Percentiles rank a stretch among this genome's conserved stretches.
These are phyloP conservation scores for Chionoecetes opilio DNA, from an alignment of 1,140 invertebrate species.

Conservation along the genomic window DNA sequence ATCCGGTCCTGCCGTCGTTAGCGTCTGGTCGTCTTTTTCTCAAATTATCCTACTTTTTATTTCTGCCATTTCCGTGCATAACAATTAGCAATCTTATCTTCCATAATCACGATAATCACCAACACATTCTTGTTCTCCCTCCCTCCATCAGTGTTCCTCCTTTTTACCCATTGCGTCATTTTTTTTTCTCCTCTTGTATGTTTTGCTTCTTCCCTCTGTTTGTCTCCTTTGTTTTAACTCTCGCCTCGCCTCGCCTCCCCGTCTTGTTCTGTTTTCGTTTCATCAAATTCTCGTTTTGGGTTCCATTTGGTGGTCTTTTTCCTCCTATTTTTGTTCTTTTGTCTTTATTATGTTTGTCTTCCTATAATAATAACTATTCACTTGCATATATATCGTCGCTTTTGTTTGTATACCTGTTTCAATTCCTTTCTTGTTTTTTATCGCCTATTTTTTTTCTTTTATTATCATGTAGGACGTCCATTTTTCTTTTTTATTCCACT, in stretches of 20 bases:
- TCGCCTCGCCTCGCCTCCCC: slow-evolving; percentile 17
- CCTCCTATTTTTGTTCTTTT: neutral
- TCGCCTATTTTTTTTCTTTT: neutral
- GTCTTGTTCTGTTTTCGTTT: slow-evolving; percentile 30
- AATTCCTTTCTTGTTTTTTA: neutral
- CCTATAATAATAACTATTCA: too few species aligned
- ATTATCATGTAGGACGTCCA: neutral
- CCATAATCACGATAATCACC: slow-evolving; percentile 64
- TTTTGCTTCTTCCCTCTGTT: slow-evolving; percentile 20
- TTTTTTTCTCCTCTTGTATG: neutral
- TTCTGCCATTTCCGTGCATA: slow-evolving; percentile 59
- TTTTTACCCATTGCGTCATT: slow-evolving; percentile 36
- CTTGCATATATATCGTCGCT: neutral
- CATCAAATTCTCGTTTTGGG: neutral
- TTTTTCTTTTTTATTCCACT: neutral
- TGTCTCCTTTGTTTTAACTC: neutral
- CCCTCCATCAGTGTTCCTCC: slow-evolving; percentile 52
- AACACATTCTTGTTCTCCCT: slow-evolving; percentile 50
- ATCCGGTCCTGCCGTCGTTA: neutral
- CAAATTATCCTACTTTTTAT: slow-evolving; percentile 47
- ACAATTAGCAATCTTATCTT: slow-evolving; percentile 67
- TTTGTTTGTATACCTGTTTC: neutral
- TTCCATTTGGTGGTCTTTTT: neutral
- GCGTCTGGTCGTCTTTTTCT: slow-evolving; percentile 48
- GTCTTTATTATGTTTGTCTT: neutral